These are phyloP conservation scores for Gasterosteus aculeatus DNA, from an alignment of 2,113 vertebrate species.

Conservation along the genomic window DNA sequence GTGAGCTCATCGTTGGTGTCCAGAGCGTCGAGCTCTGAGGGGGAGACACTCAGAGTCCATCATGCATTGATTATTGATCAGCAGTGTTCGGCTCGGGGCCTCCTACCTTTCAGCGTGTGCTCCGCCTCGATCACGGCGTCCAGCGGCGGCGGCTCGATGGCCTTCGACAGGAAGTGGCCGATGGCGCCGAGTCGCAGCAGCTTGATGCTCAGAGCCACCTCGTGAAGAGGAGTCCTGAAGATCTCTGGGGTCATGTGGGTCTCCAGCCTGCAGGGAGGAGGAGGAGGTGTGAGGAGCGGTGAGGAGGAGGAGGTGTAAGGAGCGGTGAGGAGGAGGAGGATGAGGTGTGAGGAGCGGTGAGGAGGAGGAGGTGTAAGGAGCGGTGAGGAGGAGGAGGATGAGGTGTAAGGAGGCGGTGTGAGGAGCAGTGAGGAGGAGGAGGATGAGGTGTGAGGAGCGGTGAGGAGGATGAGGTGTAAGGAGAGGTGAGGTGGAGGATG, in stretches of 20 bases:
- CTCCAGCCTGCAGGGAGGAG: slow-evolving; percentile 83
- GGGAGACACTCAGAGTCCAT: not conserved
- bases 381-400: no score
- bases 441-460: no score
- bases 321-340: no score
- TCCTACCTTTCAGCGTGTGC: slow-evolving; percentile 81
- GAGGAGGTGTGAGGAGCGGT: no score
- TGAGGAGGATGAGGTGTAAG: no score
- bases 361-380: no score
- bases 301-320: not conserved
- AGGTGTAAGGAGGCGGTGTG: no score
- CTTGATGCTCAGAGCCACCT: slow-evolving; percentile 95
- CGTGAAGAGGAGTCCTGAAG: slow-evolving; percentile 94
- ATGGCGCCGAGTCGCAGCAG: slow-evolving; percentile 91
- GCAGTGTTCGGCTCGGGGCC: no score
- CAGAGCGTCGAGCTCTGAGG: slow-evolving; percentile 91
- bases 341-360: no score
- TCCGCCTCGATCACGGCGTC: slow-evolving; percentile 97
- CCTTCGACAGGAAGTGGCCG: slow-evolving; percentile 93
- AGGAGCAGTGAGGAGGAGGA: no score
- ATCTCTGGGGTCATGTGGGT: slow-evolving; percentile 96
- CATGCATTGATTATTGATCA: no score
- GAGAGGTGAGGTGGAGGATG: no score
- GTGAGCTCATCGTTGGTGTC: slow-evolving; percentile 94
- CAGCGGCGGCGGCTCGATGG: slow-evolving; percentile 96